Percentiles rank a stretch among this genome's conserved stretches.
phyloP scores from a whole-genome alignment of 2,888 invertebrate species.

The Melipona beecheii region DNA sequence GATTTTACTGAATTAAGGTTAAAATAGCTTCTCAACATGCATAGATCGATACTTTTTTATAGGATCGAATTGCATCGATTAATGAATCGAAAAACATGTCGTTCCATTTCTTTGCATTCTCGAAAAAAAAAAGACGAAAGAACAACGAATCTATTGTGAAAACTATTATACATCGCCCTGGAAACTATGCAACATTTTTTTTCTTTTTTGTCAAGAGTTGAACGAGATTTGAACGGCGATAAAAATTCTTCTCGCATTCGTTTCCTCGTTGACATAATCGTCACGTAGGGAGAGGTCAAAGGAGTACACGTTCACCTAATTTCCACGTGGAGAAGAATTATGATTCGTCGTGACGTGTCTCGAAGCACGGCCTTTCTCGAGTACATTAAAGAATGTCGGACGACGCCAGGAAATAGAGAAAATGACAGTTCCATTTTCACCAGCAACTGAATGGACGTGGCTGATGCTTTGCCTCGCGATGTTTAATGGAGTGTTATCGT shows the following conservation, averaged over 20 bases:
- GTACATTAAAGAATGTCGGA: conserved; percentile 47
- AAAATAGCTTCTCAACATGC: too few relatives aligned
- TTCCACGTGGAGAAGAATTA: conserved; percentile 29
- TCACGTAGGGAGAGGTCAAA: background rate
- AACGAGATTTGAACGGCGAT: background rate
- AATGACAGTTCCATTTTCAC: conserved; percentile 64
- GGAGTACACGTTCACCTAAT: conserved; percentile 5
- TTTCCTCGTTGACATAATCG: background rate
- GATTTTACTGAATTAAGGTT: too few relatives aligned
- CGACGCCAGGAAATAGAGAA: conserved; percentile 60
- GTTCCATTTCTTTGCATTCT: too few relatives aligned
- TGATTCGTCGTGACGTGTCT: conserved; percentile 15
- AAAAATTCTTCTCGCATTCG: background rate
- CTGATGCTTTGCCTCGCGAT: conserved; percentile 10
- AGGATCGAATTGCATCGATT: too few relatives aligned
- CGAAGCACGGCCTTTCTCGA: background rate
- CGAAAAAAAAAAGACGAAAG: too few relatives aligned
- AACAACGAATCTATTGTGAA: too few relatives aligned
- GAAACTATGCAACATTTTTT: too few relatives aligned
- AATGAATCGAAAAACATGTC: too few relatives aligned
- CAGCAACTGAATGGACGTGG: conserved; percentile 17
- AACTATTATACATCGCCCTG: too few relatives aligned
- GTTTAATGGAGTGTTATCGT: conserved; percentile 13
- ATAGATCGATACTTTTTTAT: too few relatives aligned
- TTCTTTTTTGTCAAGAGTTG: background rate